Evolutionary conservation across 2,797 vertebrate genomes (phyloP).

Genomic region (Fundulus diaphanus): DNA sequence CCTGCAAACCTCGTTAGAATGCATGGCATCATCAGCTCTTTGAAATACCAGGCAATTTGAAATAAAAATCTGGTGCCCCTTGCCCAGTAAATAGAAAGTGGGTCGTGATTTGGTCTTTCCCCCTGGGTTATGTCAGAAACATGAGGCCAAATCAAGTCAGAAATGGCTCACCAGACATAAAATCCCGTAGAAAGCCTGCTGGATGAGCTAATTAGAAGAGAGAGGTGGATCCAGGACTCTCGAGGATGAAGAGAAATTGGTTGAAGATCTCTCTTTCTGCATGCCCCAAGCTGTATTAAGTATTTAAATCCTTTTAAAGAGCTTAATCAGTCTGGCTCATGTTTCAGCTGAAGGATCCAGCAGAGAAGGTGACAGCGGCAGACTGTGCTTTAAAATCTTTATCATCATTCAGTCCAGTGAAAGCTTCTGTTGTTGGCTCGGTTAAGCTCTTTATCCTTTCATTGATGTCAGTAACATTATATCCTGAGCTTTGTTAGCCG

Average conservation of each 20-base stretch:
- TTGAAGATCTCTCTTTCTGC: background rate
- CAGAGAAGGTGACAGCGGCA: slow-evolving; percentile 50
- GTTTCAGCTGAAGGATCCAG: slow-evolving; percentile 41
- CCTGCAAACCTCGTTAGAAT: background rate
- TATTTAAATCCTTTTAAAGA: background rate
- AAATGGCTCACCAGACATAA: background rate
- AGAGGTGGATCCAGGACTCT: background rate
- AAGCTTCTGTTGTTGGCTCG: slow-evolving; percentile 66
- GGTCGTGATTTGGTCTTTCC: background rate
- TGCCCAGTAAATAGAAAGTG: background rate
- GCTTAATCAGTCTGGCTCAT: slow-evolving; percentile 20
- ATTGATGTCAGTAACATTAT: slow-evolving; percentile 81
- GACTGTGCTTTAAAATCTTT: slow-evolving; percentile 76
- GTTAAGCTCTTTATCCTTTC: slow-evolving; percentile 76
- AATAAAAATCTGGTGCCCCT: background rate
- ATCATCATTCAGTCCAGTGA: slow-evolving; percentile 63
- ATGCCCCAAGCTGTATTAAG: background rate
- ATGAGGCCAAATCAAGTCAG: background rate
- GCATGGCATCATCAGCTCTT: background rate
- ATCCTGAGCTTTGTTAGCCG: slow-evolving; percentile 71
- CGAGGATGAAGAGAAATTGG: background rate
- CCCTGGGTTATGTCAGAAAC: background rate
- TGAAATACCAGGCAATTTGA: background rate
- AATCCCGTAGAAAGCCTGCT: background rate
- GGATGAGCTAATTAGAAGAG: background rate